Conservation (phyloP, 1,140 invertebrate species). For the Pentalonia nigronervosa region DNA sequence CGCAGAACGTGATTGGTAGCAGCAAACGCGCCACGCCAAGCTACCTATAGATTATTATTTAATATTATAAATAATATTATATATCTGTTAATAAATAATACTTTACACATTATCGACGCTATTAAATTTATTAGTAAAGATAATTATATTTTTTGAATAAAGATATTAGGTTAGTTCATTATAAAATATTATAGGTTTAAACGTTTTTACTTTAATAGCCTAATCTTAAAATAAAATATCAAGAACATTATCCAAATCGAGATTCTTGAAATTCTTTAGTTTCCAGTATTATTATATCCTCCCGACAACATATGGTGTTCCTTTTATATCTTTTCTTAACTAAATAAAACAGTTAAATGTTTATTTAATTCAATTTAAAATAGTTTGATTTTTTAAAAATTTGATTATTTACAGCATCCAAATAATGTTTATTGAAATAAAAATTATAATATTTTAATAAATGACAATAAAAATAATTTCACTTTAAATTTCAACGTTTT, state of each 20-base stretch:
- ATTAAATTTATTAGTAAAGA: too few relatives aligned
- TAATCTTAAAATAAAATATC: constrained; percentile 15
- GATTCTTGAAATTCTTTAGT: background rate
- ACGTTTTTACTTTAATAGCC: background rate
- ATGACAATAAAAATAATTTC: background rate
- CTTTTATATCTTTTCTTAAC: background rate
- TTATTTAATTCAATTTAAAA: constrained; percentile 10
- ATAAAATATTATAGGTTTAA: background rate
- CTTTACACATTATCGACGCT: background rate
- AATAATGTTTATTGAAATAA: background rate
- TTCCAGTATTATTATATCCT: background rate
- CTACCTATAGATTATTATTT: too few relatives aligned
- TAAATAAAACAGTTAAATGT: background rate
- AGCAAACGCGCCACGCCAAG: too few relatives aligned
- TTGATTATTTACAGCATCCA: background rate
- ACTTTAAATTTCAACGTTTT: background rate
- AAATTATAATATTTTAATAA: background rate
- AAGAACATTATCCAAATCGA: background rate
- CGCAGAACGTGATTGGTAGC: too few relatives aligned
- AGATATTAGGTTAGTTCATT: background rate
- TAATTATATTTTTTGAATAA: background rate
- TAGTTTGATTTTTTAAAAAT: background rate
- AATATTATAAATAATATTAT: background rate
- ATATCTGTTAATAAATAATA: background rate
- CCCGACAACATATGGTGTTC: background rate